These are phyloP conservation scores for Phoenicopterus ruber DNA, from an alignment of 2,113 vertebrate genomes.

Conservation along the genomic window DNA sequence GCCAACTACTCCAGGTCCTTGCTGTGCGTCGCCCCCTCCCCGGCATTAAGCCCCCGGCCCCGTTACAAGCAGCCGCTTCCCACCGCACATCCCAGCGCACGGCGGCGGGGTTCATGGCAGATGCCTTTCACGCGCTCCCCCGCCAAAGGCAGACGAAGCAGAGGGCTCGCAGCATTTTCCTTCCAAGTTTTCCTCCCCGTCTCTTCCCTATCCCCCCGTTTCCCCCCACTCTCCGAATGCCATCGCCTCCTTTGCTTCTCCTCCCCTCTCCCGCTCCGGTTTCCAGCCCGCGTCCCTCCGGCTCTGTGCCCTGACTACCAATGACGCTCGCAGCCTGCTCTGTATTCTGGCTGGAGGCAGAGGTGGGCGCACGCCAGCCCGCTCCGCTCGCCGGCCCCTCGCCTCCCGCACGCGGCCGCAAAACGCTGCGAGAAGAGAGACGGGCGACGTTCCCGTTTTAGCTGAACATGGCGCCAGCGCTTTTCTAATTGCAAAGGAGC, in stretches of 20 bases:
- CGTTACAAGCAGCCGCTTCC: not conserved
- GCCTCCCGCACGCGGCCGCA: not conserved
- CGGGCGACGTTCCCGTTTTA: fast-evolving
- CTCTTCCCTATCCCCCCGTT: not conserved
- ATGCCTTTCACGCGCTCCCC: not conserved
- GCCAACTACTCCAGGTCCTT: not conserved
- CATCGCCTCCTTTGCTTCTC: not conserved
- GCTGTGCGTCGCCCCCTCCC: fast-evolving
- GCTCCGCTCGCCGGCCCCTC: not conserved
- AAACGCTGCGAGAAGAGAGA: not conserved
- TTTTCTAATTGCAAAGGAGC: not conserved
- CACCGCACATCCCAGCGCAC: not conserved
- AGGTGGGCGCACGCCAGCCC: not conserved
- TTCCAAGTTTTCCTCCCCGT: not conserved
- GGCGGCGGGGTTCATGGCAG: fast-evolving
- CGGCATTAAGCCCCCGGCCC: fast-evolving
- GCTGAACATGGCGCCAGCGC: not conserved
- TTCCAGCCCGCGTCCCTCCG: not conserved
- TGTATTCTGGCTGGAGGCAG: not conserved
- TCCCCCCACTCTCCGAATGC: not conserved
- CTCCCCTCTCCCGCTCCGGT: not conserved
- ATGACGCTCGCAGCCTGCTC: not conserved
- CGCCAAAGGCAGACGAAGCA: not conserved
- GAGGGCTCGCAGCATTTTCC: not conserved
- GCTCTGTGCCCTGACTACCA: slow-evolving; percentile 8